Evolutionary conservation across 1,140 invertebrate genomes (phyloP).

Genomic region (Drosophila trapezifrons): DNA sequence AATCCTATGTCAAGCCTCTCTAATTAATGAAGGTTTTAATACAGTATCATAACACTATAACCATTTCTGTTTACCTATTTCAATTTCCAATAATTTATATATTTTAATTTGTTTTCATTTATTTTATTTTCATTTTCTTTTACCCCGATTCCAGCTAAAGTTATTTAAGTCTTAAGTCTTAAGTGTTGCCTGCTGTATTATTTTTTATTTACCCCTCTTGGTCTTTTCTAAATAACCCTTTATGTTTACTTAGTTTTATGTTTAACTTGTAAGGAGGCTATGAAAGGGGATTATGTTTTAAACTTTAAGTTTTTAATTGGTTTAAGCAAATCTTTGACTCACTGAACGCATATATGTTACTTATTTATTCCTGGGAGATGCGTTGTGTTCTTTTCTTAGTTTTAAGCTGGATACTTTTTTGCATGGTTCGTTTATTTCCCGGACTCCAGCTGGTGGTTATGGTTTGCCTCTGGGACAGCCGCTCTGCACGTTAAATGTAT

Average conservation of each 20-base stretch:
- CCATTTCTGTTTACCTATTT: not conserved
- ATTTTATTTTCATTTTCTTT: constrained; percentile 72
- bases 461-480: constrained; percentile 39
- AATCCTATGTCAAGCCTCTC: too few relatives aligned
- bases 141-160: constrained; percentile 67
- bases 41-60: too few relatives aligned
- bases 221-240: constrained; percentile 22
- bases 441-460: constrained; percentile 43
- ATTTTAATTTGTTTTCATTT: constrained; percentile 53
- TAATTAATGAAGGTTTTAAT: too few relatives aligned
- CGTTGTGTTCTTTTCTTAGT: constrained; percentile 9
- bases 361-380: constrained; percentile 7
- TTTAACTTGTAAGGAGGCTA: constrained; percentile 1
- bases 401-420: constrained; percentile 27
- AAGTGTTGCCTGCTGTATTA: constrained; percentile 53
- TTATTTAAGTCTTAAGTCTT: constrained; percentile 71
- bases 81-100: constrained; percentile 14
- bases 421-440: constrained; percentile 32
- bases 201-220: constrained; percentile 11
- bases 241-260: constrained; percentile 13
- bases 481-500: constrained; percentile 61
- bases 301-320: constrained; percentile 14
- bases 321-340: constrained; percentile 3
- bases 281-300: constrained; percentile 15
- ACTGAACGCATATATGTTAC: constrained; percentile 2